These are phyloP conservation scores for Aphidius ervi DNA, from an alignment of 1,140 invertebrate genomes.

Conservation along the genomic window DNA sequence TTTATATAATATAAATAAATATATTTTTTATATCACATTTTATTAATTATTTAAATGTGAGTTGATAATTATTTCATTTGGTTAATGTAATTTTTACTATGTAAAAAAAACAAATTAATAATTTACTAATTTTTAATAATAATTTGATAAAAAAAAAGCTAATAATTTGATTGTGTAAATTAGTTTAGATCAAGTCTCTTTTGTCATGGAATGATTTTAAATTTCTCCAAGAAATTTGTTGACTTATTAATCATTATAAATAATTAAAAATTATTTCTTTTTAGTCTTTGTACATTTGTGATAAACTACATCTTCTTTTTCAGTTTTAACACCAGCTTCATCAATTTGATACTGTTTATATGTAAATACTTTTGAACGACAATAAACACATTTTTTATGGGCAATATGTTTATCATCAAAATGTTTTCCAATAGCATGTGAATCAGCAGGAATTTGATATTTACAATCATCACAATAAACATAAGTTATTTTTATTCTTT, in stretches of 20 bases:
- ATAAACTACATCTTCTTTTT: slow-evolving; percentile 27
- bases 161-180: no score
- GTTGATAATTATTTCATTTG: no score
- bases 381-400: slow-evolving; percentile 35
- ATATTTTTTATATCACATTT: no score
- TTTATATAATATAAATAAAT: no score
- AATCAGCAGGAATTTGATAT: slow-evolving; percentile 28
- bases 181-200: no score
- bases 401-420: slow-evolving; percentile 39
- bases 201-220: no score
- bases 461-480: slow-evolving; percentile 41
- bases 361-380: slow-evolving; percentile 40
- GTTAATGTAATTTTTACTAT: not conserved
- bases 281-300: slow-evolving; percentile 35
- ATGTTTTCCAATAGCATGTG: slow-evolving; percentile 37
- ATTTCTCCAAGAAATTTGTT: no score
- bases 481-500: slow-evolving; percentile 32
- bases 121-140: slow-evolving; percentile 5
- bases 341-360: slow-evolving; percentile 32
- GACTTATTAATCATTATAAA: no score
- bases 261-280: not conserved
- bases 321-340: slow-evolving; percentile 11
- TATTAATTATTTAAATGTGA: no score
- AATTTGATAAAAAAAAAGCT: not conserved
- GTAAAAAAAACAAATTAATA: no score